These are phyloP conservation scores for Echinometra lucunter DNA, from an alignment of 53 echinoderm and acorn worm genomes.

Conservation along the genomic window DNA sequence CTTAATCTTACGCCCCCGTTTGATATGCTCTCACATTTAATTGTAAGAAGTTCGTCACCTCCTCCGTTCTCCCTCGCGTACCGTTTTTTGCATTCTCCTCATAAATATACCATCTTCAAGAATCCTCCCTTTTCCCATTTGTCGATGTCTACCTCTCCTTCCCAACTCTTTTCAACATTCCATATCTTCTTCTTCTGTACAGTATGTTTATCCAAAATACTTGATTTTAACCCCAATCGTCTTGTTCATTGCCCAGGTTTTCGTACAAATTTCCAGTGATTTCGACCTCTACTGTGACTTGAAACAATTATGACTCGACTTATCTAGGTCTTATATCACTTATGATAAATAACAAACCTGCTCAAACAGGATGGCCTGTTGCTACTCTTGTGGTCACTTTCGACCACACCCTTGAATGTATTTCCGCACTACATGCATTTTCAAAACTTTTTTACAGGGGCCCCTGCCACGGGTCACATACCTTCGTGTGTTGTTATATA, in stretches of 20 bases:
- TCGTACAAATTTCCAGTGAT: no score
- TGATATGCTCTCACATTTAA: no score
- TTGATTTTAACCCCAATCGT: neutral
- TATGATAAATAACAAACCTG: neutral
- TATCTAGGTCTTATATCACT: neutral
- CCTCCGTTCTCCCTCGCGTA: no score
- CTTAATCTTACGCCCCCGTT: no score
- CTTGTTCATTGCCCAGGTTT: no score
- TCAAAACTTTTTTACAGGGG: neutral
- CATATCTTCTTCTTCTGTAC: neutral
- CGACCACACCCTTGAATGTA: neutral
- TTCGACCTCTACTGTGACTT: no score
- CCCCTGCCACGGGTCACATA: neutral
- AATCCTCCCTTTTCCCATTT: no score
- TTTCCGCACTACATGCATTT: neutral
- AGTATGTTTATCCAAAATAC: neutral
- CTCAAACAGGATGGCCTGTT: neutral
- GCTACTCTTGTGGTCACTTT: neutral
- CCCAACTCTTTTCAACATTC: neutral
- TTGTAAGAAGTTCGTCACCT: no score
- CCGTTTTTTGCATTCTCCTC: no score
- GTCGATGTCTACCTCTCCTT: no score
- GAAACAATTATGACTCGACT: neutral
- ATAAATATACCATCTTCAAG: no score
- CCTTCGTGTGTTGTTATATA: neutral